Base-by-base conservation (phyloP, 2,888 invertebrate genomes). In the Meta bourneti region DNA sequence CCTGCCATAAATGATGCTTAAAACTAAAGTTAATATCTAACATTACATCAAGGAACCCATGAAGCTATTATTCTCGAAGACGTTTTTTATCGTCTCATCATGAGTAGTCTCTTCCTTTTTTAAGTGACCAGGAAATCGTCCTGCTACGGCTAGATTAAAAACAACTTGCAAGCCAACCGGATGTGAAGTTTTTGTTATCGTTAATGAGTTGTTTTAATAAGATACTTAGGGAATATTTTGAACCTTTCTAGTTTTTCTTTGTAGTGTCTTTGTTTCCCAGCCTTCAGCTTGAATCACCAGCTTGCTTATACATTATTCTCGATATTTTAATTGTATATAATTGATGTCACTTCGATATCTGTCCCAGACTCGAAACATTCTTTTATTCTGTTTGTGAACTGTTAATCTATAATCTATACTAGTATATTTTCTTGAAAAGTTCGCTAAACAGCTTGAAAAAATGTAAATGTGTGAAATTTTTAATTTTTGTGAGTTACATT, bases 161-260 rank as follows among this genome's bases (percentile, higher is more conserved):
- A 78, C 52, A 52, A 19, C 51, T 49, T 52, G 52, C 74, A 78
- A 69, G 70, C 20, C 19, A 70, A 85, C 85, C 85, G 85, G 85
- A 85, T 77, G 77, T 48, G 19, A 51, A 78, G 77, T 48, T 61
- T 85, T 78, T 77, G 49, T 34, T 49, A 16, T 85, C 78, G 19
- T 69, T 78, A 78, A 85, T 78, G 78, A 78, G 77, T 69, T 85
- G 77, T 20, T 78, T 85, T 78, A 85, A 85, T 85, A 20, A 78
- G 85, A 9, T 13, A 81, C 70, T 81, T 49, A 74, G 8, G 20
- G 78, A 85, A 69, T 85, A 85, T 84, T 84, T 84, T 54, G 74
- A 84, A 75, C 75, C 75, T 52, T 84, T 84, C 19, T 48, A 48
- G 54, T 71, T 51, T 48, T 78, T 75, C 75, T 48, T 48, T 34